A percentile compares a stretch with the other conserved stretches of the same genome.
Conservation (phyloP, 2,113 vertebrate genomes). For the Dromas ardeola region DNA sequence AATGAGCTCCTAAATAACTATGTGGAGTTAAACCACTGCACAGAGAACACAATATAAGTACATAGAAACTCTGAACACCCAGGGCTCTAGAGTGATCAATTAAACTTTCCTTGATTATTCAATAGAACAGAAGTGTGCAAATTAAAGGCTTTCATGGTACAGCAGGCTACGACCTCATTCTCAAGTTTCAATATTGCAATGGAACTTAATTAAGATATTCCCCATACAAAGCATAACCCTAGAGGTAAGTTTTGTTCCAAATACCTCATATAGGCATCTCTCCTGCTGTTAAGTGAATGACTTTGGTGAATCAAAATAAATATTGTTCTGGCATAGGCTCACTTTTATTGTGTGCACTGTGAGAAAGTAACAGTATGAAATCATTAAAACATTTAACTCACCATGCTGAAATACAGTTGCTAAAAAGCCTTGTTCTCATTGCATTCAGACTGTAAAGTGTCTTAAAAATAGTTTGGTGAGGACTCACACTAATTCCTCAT, state of each 20-base stretch:
- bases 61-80: slow-evolving; percentile 17
- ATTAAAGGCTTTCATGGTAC: slow-evolving; percentile 64
- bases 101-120: slow-evolving; percentile 64
- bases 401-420: not conserved
- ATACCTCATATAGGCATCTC: slow-evolving; percentile 13
- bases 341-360: slow-evolving; percentile 7
- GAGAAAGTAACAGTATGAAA: slow-evolving; percentile 37
- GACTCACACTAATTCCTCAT: not conserved
- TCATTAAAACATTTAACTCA: slow-evolving; percentile 39
- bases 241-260: slow-evolving; percentile 55
- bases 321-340: slow-evolving; percentile 21
- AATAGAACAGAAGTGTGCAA: slow-evolving; percentile 57
- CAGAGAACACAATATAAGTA: slow-evolving; percentile 21
- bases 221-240: slow-evolving; percentile 15
- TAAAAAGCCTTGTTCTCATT: not conserved
- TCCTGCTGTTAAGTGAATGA: slow-evolving; percentile 38
- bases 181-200: slow-evolving; percentile 55
- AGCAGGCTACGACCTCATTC: slow-evolving; percentile 55
- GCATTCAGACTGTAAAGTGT: not conserved
- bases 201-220: slow-evolving; percentile 64
- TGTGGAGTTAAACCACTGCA: slow-evolving; percentile 6
- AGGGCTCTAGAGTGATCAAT: slow-evolving; percentile 46
- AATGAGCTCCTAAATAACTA: slow-evolving; percentile 52
- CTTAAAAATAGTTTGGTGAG: not conserved
- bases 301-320: slow-evolving; percentile 49